Evolutionary conservation across 2,797 vertebrate genomes (phyloP), one percentile per base, ranked within the genome.

Genomic region (Tragelaphus eurycerus): DNA sequence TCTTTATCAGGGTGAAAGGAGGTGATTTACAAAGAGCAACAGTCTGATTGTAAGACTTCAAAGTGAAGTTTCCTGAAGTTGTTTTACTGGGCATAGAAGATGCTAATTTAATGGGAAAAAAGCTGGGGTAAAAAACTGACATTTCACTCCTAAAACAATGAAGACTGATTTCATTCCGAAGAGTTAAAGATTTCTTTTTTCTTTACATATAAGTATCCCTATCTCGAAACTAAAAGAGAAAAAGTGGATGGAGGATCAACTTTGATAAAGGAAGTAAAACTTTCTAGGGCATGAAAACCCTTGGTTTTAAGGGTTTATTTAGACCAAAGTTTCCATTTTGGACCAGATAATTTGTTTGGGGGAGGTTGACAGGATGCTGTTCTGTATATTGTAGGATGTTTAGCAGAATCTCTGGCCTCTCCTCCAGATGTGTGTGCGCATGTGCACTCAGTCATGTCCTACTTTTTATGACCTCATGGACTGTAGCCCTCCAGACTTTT

Each of bases 251-350:
- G 46, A 95, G 34, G 14, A 71, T 97, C 96, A 98, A 96, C 34
- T 88, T 87, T 96, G 62, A 95, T 96, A 60, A 98, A 97, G 92
- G 93, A 90, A 97, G 17, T 55, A 97, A 60, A 59, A 43, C 14
- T 9, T 57, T 64, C 11, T 31, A 78, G 54, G 96, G 67, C 81
- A 92, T 98, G 78, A 96, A 97, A 97, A 50, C 71, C 21, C 71
- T 74, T 43, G 12, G 38, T 96, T 90, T 97, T 91, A 94, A 94
- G 27, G 52, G 21, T 96, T 98, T 84, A 91, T 96, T 98, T 86
- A 91, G 54, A 97, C 12, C 23, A 71, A 52, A 12, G 8, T 15
- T 81, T 52, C 2, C 7, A 5, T 55, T 92, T 71, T 48, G 6
- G n/a, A 57, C 9, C 3, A 50, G 15, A 29, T 2, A 16, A 2